Percentiles rank a stretch among this genome's conserved stretches.
phyloP scores from a whole-genome alignment of 2,888 invertebrate species.

The Scaptomyza tumidula region DNA sequence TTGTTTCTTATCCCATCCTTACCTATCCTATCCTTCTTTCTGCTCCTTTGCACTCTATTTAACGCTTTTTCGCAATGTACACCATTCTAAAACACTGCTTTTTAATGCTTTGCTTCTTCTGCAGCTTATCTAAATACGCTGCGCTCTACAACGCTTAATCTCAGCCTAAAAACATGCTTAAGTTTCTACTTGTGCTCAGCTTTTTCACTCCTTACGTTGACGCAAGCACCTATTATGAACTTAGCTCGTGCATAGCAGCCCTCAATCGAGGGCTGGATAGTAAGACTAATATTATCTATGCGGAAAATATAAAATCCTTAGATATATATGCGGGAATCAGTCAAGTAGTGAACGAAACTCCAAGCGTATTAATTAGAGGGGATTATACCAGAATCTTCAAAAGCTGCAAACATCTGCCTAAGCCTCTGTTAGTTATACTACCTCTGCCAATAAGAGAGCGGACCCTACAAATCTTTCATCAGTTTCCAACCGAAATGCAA shows the following conservation, averaged over 20 bases:
- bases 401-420: slow-evolving; percentile 1
- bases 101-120: slow-evolving; percentile 17
- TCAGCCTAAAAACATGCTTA: slow-evolving; percentile 27
- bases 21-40: background rate
- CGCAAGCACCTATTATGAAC: slow-evolving; percentile 5
- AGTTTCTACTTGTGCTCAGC: slow-evolving; percentile 9
- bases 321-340: slow-evolving; percentile 17
- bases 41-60: background rate
- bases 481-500: slow-evolving; percentile 41
- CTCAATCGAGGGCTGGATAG: slow-evolving; percentile 37
- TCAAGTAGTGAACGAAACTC: slow-evolving; percentile 24
- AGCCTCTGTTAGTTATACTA: slow-evolving; percentile 44
- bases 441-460: background rate
- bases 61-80: background rate
- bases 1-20: too few species aligned
- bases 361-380: slow-evolving; percentile 33
- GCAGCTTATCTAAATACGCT: slow-evolving; percentile 17
- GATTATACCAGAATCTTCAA: background rate
- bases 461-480: slow-evolving; percentile 12
- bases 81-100: slow-evolving; percentile 2
- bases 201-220: slow-evolving; percentile 1
- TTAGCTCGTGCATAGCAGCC: slow-evolving; percentile 19
- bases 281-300: slow-evolving; percentile 45
- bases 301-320: background rate
- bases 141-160: slow-evolving; percentile 1